Evolutionary conservation across 1,140 invertebrate species (phyloP), one percentile per base, ranked within the genome.

Genomic region (Trichonephila inaurata): DNA sequence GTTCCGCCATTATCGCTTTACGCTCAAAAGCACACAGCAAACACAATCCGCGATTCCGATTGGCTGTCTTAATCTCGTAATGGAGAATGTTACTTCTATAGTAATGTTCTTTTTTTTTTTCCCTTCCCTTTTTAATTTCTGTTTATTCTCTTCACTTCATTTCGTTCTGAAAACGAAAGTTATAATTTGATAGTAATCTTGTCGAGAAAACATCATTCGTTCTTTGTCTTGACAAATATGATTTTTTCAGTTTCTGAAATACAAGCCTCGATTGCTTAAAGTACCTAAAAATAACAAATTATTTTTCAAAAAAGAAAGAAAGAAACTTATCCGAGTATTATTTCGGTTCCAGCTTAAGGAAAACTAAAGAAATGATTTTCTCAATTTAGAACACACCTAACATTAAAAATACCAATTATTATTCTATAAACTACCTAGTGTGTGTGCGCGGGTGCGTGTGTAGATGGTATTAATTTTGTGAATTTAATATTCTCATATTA

Each of bases 111-210:
- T 51, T 12, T 7, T 51, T 51, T 51, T n/a, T n/a, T n/a, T n/a
- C n/a, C n/a, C n/a, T n/a, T n/a, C 2, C 7, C 7, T 44, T 44
- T 51, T 51, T 51, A 8, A 51, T 51, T 51, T 51, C 51, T 28
- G n/a, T 24, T 21, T n/a, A 16, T 33, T 28, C 24, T 69, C n/a
- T 72, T 72, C 24, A 33, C 2, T 86, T 62, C 14, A n/a, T n/a
- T 62, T 28, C 33, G 21, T 28, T 44, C 33, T 66, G 2, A 18
- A 51, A 51, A 19, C 18, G 44, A 58, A 81, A 90, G 89, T 61
- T 90, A 61, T 90, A 24, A 90, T 90, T 90, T 60, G 89, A 87
- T 87, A 87, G n/a, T 64, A 87, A 87, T 87, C 85, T 87, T 21
- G 14, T 33, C 7, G 61, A 61, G 40, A n/a, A 83, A 51, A 44